These are phyloP conservation scores for Xanthorhoe designata DNA, from an alignment of 2,888 invertebrate genomes.

Conservation along the genomic window DNA sequence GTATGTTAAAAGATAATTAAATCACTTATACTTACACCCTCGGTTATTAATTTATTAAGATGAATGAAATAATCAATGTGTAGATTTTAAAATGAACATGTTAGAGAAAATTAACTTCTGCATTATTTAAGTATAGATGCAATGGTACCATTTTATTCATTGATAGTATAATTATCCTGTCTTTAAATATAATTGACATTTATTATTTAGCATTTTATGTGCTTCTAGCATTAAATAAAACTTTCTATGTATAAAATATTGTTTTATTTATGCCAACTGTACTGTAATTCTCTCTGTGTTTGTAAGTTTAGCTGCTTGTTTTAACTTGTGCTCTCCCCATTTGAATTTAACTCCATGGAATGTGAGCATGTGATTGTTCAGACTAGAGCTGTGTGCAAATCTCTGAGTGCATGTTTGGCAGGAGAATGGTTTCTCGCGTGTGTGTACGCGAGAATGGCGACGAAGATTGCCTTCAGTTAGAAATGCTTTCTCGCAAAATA, in stretches of 20 bases:
- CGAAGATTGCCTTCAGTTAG: constrained; percentile 70
- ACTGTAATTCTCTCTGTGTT: constrained; percentile 37
- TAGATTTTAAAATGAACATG: constrained; percentile 19
- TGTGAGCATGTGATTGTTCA: constrained; percentile 78
- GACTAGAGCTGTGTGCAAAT: constrained; percentile 74
- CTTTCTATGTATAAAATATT: constrained; percentile 27
- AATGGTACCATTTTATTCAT: constrained; percentile 37
- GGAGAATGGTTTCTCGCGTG: constrained; percentile 72
- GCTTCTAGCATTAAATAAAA: constrained; percentile 40
- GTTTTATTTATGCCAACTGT: constrained; percentile 22
- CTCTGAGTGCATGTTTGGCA: constrained; percentile 73
- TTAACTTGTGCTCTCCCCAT: constrained; percentile 66
- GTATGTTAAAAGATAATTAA: constrained; percentile 5
- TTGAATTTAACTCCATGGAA: constrained; percentile 73
- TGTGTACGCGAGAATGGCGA: constrained; percentile 73
- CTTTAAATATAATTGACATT: constrained; percentile 48
- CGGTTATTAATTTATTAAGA: constrained; percentile 26
- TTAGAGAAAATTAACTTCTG: constrained; percentile 14
- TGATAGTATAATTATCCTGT: constrained; percentile 40
- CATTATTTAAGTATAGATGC: constrained; percentile 34
- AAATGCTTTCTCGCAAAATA: constrained; percentile 65
- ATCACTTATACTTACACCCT: constrained; percentile 9
- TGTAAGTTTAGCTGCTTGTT: constrained; percentile 47
- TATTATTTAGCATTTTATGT: constrained; percentile 46
- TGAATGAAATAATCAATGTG: constrained; percentile 32